These are phyloP conservation scores for Hydrolagus affinis DNA, from an alignment of 2,113 vertebrate species.

Conservation along the genomic window DNA sequence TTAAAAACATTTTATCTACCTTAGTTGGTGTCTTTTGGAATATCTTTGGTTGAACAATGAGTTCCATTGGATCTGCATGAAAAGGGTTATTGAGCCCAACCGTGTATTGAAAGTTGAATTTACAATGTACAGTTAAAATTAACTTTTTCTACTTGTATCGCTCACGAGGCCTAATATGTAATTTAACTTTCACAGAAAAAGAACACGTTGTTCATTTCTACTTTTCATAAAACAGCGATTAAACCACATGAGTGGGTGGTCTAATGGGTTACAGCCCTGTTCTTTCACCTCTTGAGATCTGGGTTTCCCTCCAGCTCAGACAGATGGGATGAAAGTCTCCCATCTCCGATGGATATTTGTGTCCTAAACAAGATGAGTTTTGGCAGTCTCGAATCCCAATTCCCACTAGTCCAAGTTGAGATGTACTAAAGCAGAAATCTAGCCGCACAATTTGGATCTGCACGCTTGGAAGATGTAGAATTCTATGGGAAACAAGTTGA, in stretches of 20 bases:
- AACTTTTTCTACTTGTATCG: not conserved
- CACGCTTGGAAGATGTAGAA: conserved; percentile 1
- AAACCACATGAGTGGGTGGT: conserved; percentile 8
- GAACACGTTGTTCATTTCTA: conserved; percentile 21
- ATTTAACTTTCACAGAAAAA: conserved; percentile 13
- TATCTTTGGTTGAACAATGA: not conserved
- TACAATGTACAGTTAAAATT: not conserved
- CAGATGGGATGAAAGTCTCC: conserved; percentile 29
- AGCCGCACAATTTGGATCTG: not conserved
- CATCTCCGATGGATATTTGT: conserved; percentile 24
- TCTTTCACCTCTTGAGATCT: conserved; percentile 28
- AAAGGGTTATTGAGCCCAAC: not conserved
- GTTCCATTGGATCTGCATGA: not conserved
- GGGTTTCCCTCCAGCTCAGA: conserved; percentile 21
- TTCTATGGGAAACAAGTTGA: not conserved
- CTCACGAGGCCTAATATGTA: not conserved
- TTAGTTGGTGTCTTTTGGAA: not conserved
- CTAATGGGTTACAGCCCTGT: conserved; percentile 16
- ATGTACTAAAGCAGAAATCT: not conserved
- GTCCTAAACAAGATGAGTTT: conserved; percentile 22
- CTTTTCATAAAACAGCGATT: conserved; percentile 22
- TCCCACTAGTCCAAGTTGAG: conserved; percentile 7
- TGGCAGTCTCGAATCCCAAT: conserved; percentile 12
- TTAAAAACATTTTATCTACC: not conserved
- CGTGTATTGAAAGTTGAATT: not conserved